Base-by-base conservation (phyloP, 2,797 vertebrate genomes). In the Antennarius maculatus region DNA sequence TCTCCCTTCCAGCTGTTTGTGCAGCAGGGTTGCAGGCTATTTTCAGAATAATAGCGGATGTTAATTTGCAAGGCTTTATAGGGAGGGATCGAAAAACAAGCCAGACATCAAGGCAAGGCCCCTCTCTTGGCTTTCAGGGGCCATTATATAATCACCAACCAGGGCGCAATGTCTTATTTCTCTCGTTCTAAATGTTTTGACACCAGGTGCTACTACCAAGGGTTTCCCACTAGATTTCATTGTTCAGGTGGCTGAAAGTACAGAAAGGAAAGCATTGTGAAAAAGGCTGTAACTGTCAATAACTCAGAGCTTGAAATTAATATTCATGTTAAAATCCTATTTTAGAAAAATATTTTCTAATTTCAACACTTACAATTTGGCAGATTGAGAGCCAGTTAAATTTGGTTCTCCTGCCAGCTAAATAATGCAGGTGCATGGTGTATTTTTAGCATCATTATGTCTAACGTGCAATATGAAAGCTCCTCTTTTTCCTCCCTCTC, bases 21-120 rank as follows among this genome's bases (percentile, higher is more conserved):
- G 77, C 85, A 84, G 86, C 79, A 69, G 88, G 79, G 74, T 85
- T 88, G 81, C 76, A 73, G 80, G 86, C 83, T 91, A 87, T 92
- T 91, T 88, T 88, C 81, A 88, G 84, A 85, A 88, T 81, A 90
- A 88, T 71, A 86, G 86, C 83, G 85, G 90, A 90, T 89, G 90
- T 91, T 90, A 79, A 92, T 91, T 93, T 91, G 88, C 58, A 52
- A 81, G 86, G 70, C 71, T 90, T 92, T 90, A 86, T 84, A 89
- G 66, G 59, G 72, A 81, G 71, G 66, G 74, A 74, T 61, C 84
- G 82, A 73, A 90, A 89, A 88, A 86, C 76, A 79, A 75, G 81
- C 79, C 85, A 90, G 69, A 82, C 79, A 83, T 66, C 56, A 27
- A 74, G 65, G 69, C 73, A 73, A 39, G 14, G 76, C 77, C 68